These are phyloP conservation scores for Ochropleura leucogaster DNA, from an alignment of 2,888 invertebrate species.

Conservation along the genomic window DNA sequence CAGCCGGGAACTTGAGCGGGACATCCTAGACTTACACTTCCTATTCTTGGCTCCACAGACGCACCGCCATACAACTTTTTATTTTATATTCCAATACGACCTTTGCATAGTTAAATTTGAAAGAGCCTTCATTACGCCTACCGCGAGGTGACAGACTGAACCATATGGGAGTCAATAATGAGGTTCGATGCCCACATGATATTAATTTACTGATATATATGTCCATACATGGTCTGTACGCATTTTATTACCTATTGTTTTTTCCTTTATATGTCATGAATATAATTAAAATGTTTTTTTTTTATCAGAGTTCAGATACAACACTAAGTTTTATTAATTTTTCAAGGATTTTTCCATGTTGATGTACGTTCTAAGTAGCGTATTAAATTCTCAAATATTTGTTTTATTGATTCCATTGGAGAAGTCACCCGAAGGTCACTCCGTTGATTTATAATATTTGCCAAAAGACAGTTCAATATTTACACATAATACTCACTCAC, in stretches of 20 bases:
- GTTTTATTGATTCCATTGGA: slow-evolving; percentile 13
- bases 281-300: slow-evolving; percentile 20
- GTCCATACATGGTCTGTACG: slow-evolving; percentile 45
- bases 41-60: slow-evolving; percentile 24
- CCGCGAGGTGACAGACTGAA: slow-evolving; percentile 68
- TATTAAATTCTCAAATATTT: slow-evolving; percentile 20
- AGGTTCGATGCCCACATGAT: slow-evolving; percentile 71
- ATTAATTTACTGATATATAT: slow-evolving; percentile 65
- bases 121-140: slow-evolving; percentile 76
- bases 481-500: background rate
- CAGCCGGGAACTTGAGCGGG: slow-evolving; percentile 24
- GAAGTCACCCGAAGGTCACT: background rate
- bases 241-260: slow-evolving; percentile 69
- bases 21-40: slow-evolving; percentile 33
- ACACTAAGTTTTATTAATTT: slow-evolving; percentile 16
- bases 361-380: background rate
- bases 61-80: slow-evolving; percentile 36
- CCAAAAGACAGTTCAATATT: background rate
- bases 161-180: slow-evolving; percentile 67
- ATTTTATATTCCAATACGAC: slow-evolving; percentile 31
- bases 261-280: slow-evolving; percentile 20
- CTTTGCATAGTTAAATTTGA: slow-evolving; percentile 57
- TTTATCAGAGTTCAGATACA: background rate
- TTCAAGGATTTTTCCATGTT: slow-evolving; percentile 34
- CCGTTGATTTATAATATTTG: background rate